Evolutionary conservation across 1,140 invertebrate species (phyloP), one percentile per base, ranked within the genome.

Genomic region (Linepithema humile): DNA sequence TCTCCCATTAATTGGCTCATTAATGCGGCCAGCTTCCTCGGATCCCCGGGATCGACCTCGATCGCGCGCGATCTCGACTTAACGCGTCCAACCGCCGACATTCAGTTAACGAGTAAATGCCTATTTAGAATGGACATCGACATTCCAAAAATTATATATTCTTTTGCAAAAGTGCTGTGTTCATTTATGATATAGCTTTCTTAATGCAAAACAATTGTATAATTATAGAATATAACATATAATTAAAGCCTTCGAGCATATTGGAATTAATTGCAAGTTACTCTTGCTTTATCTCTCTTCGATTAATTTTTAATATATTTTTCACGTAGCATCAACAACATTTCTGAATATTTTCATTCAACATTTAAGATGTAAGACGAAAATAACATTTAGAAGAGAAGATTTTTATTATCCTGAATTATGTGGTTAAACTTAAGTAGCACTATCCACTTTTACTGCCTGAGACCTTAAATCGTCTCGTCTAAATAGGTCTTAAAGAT

Each of bases 1-100:
- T 80, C 62, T 80, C 12, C 23, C 48, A 17, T 70, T 80, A 80
- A 80, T 80, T 80, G 64, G 64, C 64, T 80, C 75, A 80, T 80
- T 80, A 80, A 80, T 70, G 26, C 20, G n/a, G 4, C 60, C 59
- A 77, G 59, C 60, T 77, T 65, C 74, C 43, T 77, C 60, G 15
- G 59, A 77, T 64, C 57, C 59, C 15, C 32, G 40, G 26, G 73
- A 65, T 77, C 74, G 60, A 53, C 43, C 74, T 62, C 60, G 73
- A 77, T 77, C 73, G 40, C 59, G 73, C 40, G 73, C 57, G 59
- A 77, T 77, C 40, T 77, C 60, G 57, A 75, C 26, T 62, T 77
- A 50, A 64, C 73, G 73, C 59, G 4, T 65, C 45, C 62, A 29
- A n/a, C 4, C 17, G 35, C 45, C 43, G 59, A 77, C n/a, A n/a